Evolutionary conservation across 2,888 invertebrate genomes (phyloP), one percentile per base, ranked within the genome.

Genomic region (Zaprionus lineosus): DNA sequence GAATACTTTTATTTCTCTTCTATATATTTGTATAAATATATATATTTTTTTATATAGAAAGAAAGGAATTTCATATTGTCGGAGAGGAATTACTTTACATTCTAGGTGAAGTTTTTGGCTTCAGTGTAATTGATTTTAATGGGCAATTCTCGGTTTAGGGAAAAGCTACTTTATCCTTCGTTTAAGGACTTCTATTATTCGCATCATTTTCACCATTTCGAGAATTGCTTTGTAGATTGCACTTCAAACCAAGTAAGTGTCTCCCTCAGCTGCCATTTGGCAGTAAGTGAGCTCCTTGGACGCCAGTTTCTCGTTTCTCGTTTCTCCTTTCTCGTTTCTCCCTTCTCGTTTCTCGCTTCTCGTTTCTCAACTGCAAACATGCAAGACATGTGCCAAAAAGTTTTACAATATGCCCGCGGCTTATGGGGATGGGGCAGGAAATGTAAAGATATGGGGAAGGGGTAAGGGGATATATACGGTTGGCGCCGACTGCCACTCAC

Each of bases 311-410:
- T 28, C 18, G n/a, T n/a, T n/a, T n/a, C n/a, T n/a, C n/a, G n/a
- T n/a, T n/a, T n/a, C n/a, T n/a, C n/a, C n/a, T n/a, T n/a, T n/a
- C n/a, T n/a, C n/a, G n/a, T n/a, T n/a, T 33, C 29, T 40, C 16
- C 28, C 44, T 39, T 14, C 12, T 8, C 11, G 15, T 14, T 34
- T 47, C 33, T 16, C 31, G 16, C 31, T 36, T 15, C 24, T 37
- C n/a, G n/a, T n/a, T n/a, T 15, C 9, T 46, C 57, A 63, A 58
- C 60, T 72, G 66, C 71, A 79, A 77, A 69, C 77, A 82, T 69
- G 61, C 82, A 76, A 84, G 81, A 76, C 81, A 81, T 81, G 84
- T 82, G 81, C 81, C 84, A 82, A 71, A 83, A 79, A 82, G 82
- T 84, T 82, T 83, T 69, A 76, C 84, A 81, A 82, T 81, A 78